Evolutionary conservation across 2,797 vertebrate genomes (phyloP).

Genomic region (Zalophus californianus): DNA sequence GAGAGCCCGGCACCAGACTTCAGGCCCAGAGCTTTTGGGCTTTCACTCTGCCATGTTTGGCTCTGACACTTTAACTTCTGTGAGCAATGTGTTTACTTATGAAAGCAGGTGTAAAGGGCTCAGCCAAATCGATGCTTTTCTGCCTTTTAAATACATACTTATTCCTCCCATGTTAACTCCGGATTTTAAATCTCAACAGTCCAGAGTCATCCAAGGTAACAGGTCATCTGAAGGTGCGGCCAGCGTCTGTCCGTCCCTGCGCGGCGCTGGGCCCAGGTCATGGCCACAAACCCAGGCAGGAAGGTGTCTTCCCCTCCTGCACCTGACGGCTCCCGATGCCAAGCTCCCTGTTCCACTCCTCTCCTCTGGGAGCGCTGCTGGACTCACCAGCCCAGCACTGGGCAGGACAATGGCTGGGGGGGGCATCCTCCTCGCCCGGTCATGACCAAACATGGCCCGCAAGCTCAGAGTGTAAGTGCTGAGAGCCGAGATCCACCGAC

Average conservation of each 20-base stretch:
- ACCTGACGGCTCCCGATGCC: fast-evolving
- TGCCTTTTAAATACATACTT: neutral
- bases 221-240: neutral
- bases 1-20: too few species aligned
- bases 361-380: neutral
- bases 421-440: neutral
- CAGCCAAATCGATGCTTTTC: too few species aligned
- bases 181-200: neutral
- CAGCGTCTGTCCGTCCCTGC: fast-evolving
- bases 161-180: neutral
- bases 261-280: too few species aligned
- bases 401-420: neutral
- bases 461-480: neutral
- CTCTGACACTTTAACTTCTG: neutral
- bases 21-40: neutral
- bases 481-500: neutral
- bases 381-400: neutral
- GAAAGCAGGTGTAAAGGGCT: neutral
- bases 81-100: neutral
- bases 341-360: fast-evolving
- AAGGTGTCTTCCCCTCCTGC: neutral
- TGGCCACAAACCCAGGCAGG: neutral
- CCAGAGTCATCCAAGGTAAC: too few species aligned
- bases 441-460: neutral
- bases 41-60: too few species aligned